These are phyloP conservation scores for Bambusicola thoracicus DNA, from an alignment of 2,113 vertebrate genomes.

Conservation along the genomic window DNA sequence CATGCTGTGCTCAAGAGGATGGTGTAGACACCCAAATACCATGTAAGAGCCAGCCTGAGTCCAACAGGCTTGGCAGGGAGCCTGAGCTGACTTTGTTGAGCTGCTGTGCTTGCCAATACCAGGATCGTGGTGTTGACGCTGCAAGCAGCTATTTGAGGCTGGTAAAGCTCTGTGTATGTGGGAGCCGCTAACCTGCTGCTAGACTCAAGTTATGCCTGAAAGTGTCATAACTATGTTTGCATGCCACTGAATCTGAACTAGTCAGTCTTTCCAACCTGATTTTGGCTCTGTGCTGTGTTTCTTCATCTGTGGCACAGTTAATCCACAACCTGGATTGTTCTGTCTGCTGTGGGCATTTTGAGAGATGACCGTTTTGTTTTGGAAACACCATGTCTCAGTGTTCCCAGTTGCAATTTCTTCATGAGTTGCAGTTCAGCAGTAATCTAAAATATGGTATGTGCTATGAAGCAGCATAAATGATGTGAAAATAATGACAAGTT, in stretches of 20 bases:
- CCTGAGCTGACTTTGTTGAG: slow-evolving; percentile 9
- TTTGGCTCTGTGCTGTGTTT: neutral
- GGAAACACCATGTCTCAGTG: neutral
- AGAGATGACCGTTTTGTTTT: slow-evolving; percentile 38
- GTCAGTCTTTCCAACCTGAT: slow-evolving; percentile 7
- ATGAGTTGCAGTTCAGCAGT: neutral
- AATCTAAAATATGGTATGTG: neutral
- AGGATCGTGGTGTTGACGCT: neutral
- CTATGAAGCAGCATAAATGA: neutral
- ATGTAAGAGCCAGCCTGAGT: neutral
- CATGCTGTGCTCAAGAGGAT: neutral
- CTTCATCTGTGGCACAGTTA: slow-evolving; percentile 46
- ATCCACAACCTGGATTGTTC: neutral
- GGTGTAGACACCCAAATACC: neutral
- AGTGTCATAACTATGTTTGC: neutral
- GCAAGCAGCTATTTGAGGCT: neutral
- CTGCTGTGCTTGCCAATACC: neutral
- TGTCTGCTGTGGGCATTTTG: neutral
- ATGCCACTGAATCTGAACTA: neutral
- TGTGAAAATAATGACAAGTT: neutral
- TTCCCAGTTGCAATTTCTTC: neutral
- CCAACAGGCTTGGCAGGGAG: slow-evolving; percentile 34
- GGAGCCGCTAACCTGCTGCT: neutral
- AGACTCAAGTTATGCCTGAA: slow-evolving; percentile 5
- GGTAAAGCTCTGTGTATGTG: neutral